Conservation (phyloP, 2,113 vertebrate genomes). For the Hydrolagus affinis region DNA sequence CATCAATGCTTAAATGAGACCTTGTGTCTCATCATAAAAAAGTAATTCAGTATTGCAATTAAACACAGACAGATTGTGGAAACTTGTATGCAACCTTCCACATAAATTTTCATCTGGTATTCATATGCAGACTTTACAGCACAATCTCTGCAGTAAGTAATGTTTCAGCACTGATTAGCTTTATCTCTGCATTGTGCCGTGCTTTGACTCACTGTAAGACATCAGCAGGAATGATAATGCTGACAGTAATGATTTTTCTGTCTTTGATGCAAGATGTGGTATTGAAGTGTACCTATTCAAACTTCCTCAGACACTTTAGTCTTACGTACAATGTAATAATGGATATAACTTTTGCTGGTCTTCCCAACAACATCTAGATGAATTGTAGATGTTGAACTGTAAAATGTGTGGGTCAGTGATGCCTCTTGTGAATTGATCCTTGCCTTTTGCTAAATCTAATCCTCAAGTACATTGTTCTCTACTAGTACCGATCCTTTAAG, state of each 20-base stretch:
- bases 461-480: not conserved
- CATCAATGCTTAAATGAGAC: not conserved
- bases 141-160: not conserved
- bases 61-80: not conserved
- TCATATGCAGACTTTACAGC: not conserved
- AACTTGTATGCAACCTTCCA: not conserved
- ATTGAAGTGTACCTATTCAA: constrained; percentile 17
- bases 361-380: not conserved
- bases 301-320: not conserved
- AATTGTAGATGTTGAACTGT: constrained; percentile 8
- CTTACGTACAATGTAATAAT: constrained; percentile 10
- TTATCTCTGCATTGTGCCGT: not conserved
- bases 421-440: not conserved
- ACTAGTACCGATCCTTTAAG: not conserved
- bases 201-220: not conserved
- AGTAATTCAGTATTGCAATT: not conserved
- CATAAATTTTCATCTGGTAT: not conserved
- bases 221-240: constrained; percentile 1
- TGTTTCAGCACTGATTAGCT: not conserved
- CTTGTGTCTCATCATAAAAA: not conserved
- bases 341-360: not conserved
- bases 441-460: constrained; percentile 4
- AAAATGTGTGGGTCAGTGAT: not conserved
- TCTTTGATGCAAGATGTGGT: not conserved
- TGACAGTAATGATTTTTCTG: constrained; percentile 7